phyloP scores from a whole-genome alignment of 1,140 invertebrate genomes.

The Bombyx mandarina region DNA sequence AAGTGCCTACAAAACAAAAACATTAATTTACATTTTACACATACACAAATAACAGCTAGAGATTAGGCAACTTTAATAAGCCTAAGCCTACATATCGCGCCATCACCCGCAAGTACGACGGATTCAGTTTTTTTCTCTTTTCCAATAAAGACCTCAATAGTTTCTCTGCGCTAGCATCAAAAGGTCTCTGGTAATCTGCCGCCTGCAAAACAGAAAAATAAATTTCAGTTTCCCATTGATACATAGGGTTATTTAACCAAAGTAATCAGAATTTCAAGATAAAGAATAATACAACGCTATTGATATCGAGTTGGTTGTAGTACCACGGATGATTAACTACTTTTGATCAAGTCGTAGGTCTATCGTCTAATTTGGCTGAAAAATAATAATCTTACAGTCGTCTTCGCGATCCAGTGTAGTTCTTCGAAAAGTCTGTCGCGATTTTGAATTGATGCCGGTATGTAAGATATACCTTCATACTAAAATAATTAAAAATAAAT shows the following conservation, averaged over 20 bases:
- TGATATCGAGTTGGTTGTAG: too few relatives aligned
- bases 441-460: slow-evolving; percentile 32
- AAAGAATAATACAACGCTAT: too few relatives aligned
- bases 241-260: not conserved
- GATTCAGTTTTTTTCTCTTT: slow-evolving; percentile 54
- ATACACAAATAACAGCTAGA: not conserved
- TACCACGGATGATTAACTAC: too few relatives aligned
- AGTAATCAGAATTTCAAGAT: too few relatives aligned
- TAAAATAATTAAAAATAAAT: slow-evolving; percentile 17
- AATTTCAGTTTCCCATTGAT: not conserved
- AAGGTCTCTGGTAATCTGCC: slow-evolving; percentile 50
- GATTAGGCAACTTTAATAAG: slow-evolving; percentile 28
- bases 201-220: slow-evolving; percentile 30
- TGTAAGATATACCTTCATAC: slow-evolving; percentile 37
- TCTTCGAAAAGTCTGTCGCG: slow-evolving; percentile 48
- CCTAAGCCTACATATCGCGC: slow-evolving; percentile 54
- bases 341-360: not conserved
- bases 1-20: not conserved
- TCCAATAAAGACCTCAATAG: slow-evolving; percentile 41
- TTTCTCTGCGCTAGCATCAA: slow-evolving; percentile 44
- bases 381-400: slow-evolving; percentile 54
- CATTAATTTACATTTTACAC: slow-evolving; percentile 1
- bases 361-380: not conserved
- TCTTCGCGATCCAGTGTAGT: slow-evolving; percentile 57
- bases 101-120: slow-evolving; percentile 55